Evolutionary conservation across 2,888 invertebrate genomes (phyloP), one percentile per base, ranked within the genome.

Genomic region (Platycnemis pennipes): DNA sequence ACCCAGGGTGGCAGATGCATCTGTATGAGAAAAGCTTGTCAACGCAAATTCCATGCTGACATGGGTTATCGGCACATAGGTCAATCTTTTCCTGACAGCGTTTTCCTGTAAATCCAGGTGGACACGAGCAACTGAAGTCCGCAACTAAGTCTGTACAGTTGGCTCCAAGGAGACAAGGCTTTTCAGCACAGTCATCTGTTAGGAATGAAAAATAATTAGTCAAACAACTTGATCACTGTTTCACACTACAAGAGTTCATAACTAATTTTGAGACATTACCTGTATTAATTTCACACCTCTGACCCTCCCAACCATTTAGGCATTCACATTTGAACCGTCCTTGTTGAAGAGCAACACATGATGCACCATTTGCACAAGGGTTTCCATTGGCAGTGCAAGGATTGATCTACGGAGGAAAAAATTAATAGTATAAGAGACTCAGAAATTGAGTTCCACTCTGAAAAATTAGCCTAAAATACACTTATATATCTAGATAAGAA

Each of bases 221-320:
- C 45, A 31, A 42, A 37, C 13, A 89, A 26, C n/a, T n/a, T 19
- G 22, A 89, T 31, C 11, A 46, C 94, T 53, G 37, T 16, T 26
- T 49, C 63, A 26, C 26, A 22, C 3, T 49, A 22, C 77, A 88
- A 37, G 31, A n/a, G 1, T 26, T 53, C 13, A n/a, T 16, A 56
- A n/a, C n/a, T 49, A 7, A 85, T 37, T 91, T 91, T 69, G 8
- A 26, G 53, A 94, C 94, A 94, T 95, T 95, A 96, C 96, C 96
- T 87, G 96, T 98, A 96, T 99, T 99, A n/a, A 97, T 97, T 96
- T 99, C 99, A 96, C 99, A 99, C 95, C 98, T 98, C 95, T 99
- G 98, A 94, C 99, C 99, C 96, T 99, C 99, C 99, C 99, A 99
- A 85, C 99, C 99, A 42, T 99, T 98, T 94, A 98, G 97, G 96